These are phyloP conservation scores for Trichonephila clavata DNA, from an alignment of 1,140 invertebrate species.

Conservation along the genomic window DNA sequence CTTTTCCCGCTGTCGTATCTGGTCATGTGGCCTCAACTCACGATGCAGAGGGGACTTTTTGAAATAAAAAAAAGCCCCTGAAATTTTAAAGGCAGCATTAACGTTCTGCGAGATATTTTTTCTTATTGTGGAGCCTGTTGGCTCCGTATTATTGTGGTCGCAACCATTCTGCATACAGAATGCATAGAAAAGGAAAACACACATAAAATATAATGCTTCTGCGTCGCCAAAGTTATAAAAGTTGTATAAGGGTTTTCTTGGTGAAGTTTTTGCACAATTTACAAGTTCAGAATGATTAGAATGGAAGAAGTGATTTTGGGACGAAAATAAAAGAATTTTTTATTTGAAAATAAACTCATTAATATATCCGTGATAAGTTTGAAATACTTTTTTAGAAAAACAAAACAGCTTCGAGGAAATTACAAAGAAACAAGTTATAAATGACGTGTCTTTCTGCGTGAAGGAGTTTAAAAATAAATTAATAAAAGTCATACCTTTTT, in stretches of 20 bases:
- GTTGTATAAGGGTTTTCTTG: not conserved
- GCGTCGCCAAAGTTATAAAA: not conserved
- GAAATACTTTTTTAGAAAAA: too few relatives aligned
- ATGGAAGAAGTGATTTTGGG: not conserved
- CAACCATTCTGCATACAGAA: not conserved
- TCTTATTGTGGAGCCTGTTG: not conserved
- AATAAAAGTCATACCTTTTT: too few relatives aligned
- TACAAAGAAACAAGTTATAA: too few relatives aligned
- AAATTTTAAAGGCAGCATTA: constrained; percentile 34
- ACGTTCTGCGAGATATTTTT: not conserved
- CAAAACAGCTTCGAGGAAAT: not conserved
- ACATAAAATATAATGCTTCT: not conserved
- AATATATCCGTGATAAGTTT: too few relatives aligned
- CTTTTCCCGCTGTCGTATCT: not conserved
- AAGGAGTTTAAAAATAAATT: too few relatives aligned
- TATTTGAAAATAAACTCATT: not conserved
- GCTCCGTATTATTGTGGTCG: not conserved
- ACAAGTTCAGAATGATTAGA: not conserved
- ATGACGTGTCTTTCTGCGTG: too few relatives aligned
- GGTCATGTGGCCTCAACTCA: not conserved
- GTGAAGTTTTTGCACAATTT: not conserved
- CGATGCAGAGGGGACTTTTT: not conserved
- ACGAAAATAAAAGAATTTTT: not conserved
- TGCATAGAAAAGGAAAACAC: not conserved
- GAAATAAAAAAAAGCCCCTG: not conserved